Evolutionary conservation across 1,140 invertebrate species (phyloP).

Genomic region (Matsumurasca onukii): DNA sequence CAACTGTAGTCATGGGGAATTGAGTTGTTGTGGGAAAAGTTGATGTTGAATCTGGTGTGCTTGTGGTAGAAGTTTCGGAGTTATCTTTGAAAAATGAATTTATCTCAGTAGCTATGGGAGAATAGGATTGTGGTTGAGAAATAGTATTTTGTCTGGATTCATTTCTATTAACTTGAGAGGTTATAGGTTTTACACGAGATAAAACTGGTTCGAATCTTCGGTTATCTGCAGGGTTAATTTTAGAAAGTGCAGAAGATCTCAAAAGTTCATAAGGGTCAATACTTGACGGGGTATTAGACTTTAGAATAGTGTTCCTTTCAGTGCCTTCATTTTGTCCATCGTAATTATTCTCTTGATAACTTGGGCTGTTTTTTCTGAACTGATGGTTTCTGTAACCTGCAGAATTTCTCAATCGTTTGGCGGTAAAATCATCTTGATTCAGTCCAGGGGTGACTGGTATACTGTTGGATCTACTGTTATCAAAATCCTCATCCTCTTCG

Average conservation of each 20-base stretch:
- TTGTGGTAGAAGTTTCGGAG: not conserved
- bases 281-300: too few relatives aligned
- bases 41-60: not conserved
- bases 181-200: not conserved
- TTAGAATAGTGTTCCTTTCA: too few relatives aligned
- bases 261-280: constrained; percentile 10
- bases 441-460: too few relatives aligned
- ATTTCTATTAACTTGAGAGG: not conserved
- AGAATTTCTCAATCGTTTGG: too few relatives aligned
- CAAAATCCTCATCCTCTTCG: too few relatives aligned
- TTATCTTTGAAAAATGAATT: constrained; percentile 21
- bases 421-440: too few relatives aligned
- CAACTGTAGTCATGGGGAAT: constrained; percentile 13
- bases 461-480: too few relatives aligned
- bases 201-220: not conserved
- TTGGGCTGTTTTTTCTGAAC: too few relatives aligned
- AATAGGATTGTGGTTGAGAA: not conserved
- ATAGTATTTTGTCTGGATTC: not conserved
- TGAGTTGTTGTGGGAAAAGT: constrained; percentile 1
- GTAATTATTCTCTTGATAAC: too few relatives aligned
- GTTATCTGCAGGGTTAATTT: not conserved
- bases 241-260: not conserved
- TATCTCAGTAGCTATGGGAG: constrained; percentile 7
- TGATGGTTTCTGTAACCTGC: too few relatives aligned
- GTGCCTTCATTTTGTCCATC: too few relatives aligned